Percentiles rank a stretch among this genome's conserved stretches.
Evolutionary conservation across 2,797 vertebrate genomes (phyloP).

Genomic region (Halcyon chelicuti): DNA sequence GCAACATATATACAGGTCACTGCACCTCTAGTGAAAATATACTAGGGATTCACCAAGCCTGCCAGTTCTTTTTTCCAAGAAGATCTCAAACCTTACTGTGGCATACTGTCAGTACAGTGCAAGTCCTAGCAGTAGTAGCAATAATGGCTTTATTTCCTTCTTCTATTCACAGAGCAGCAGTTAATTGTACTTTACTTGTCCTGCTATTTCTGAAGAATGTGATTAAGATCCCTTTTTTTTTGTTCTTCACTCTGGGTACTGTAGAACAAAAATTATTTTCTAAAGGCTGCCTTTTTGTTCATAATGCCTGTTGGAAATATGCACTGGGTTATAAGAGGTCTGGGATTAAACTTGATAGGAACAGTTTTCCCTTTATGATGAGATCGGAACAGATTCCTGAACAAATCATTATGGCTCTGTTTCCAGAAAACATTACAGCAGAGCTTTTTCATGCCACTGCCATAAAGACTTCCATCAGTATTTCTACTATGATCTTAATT

Average conservation of each 20-base stretch:
- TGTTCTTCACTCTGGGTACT: background rate
- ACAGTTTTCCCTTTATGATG: constrained; percentile 30
- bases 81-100: background rate
- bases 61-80: background rate
- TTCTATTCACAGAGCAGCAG: background rate
- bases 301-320: constrained; percentile 21
- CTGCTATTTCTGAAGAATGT: background rate
- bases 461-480: background rate
- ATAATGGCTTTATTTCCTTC: background rate
- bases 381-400: constrained; percentile 41
- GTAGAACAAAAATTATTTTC: background rate
- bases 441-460: background rate
- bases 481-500: constrained; percentile 5
- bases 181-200: background rate
- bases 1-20: background rate
- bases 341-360: constrained; percentile 53
- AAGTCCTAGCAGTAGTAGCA: background rate
- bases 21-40: background rate
- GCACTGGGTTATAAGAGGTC: background rate
- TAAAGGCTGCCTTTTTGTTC: background rate
- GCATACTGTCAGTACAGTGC: background rate
- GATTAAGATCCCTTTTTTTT: background rate
- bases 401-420: constrained; percentile 29
- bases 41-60: background rate
- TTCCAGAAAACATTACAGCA: constrained; percentile 53